Evolutionary conservation across 1,140 invertebrate species (phyloP), one percentile per base, ranked within the genome.

Genomic region (Lithobius niger): DNA sequence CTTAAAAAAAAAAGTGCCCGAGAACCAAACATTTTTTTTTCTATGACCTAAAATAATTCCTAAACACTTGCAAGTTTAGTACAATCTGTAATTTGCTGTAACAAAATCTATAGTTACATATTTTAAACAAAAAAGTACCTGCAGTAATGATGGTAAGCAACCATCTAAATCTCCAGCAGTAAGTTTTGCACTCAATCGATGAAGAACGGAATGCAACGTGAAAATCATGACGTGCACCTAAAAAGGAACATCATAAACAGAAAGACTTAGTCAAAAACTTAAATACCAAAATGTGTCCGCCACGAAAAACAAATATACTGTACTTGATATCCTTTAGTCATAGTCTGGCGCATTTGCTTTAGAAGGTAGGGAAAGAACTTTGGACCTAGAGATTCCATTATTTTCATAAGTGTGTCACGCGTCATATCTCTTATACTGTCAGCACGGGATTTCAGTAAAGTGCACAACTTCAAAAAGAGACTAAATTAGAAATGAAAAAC

Each of bases 241-340:
- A n/a, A n/a, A n/a, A n/a, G n/a, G n/a, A n/a, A n/a, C n/a, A n/a
- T n/a, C n/a, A n/a, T n/a, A n/a, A n/a, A n/a, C n/a, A n/a, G n/a
- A n/a, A n/a, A n/a, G n/a, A n/a, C n/a, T n/a, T n/a, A n/a, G n/a
- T n/a, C n/a, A n/a, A n/a, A n/a, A n/a, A n/a, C n/a, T n/a, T n/a
- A n/a, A n/a, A n/a, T n/a, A n/a, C n/a, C n/a, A n/a, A n/a, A n/a
- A n/a, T n/a, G n/a, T n/a, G n/a, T n/a, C n/a, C n/a, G n/a, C n/a
- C n/a, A n/a, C n/a, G n/a, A n/a, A n/a, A n/a, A n/a, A n/a, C n/a
- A n/a, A n/a, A n/a, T n/a, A n/a, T n/a, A n/a, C n/a, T n/a, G n/a
- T n/a, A n/a, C n/a, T 76, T 97, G 92, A 65, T 87, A 97, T 10
- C 95, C 95, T 67, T 82, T 79, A 0, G 80, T 88, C 49, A 97